Evolutionary conservation across 2,113 vertebrate genomes (phyloP), one percentile per base, ranked within the genome.

Genomic region (Calidris pygmaea): DNA sequence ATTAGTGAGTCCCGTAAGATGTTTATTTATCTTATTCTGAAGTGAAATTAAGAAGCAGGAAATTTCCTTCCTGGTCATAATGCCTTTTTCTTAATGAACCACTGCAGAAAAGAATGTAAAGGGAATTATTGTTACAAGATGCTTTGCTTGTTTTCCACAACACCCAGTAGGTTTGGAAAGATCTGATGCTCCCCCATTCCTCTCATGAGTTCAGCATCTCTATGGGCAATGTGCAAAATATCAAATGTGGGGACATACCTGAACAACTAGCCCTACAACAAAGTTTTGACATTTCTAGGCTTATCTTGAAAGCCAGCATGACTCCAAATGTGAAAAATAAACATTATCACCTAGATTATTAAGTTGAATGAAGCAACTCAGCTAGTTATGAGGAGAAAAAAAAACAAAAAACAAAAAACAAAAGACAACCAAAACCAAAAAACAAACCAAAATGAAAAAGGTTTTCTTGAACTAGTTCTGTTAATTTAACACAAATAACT

Each of bases 361-460:
- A 77, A 93, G 67, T 6, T 63, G 18, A 80, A 72, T 30, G 22
- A 80, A 7, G 5, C 3, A 50, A 4, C 6, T 73, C 60, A 63
- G 10, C 14, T 45, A 14, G 1, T 7, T 73, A 4, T 47, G 29
- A 20, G 6, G 0, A 2, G 3, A n/a, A 41, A 45, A 45, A 43
- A 43, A 43, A 43, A 43, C 43, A 15, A 43, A 15, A 37, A 74
- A n/a, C 17, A n/a, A n/a, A n/a, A 16, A 45, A 45, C 41, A 14
- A 43, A 43, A 43, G 6, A 43, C 15, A 14, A 6, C 41, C 43
- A 45, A 5, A 43, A 43, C 14, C 41, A 43, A 45, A 26, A 37
- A 68, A 35, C 17, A 27, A 6, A 62, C 39, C 39, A 39, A 55
- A 32, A 56, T 7, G 10, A 24, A 50, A 24, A 50, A 50, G 48